Percentiles rank a stretch among this genome's conserved stretches.
Conservation (phyloP, 2,797 vertebrate genomes). For the Enteromius mattozi region DNA sequence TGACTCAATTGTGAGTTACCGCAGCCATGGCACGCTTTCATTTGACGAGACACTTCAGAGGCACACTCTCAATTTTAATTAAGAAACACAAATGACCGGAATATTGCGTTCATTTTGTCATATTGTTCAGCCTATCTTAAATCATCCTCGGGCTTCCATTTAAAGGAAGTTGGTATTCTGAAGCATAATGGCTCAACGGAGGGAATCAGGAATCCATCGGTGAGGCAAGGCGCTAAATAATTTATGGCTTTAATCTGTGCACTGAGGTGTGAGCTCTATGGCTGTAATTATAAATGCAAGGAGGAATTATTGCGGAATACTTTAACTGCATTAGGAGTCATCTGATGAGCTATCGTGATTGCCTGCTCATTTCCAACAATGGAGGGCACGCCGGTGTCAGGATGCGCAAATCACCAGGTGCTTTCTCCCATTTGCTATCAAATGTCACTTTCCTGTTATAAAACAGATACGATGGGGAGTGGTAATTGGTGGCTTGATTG, state of each 20-base stretch:
- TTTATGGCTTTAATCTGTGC: constrained; percentile 99
- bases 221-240: constrained; percentile 97
- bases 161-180: constrained; percentile 91
- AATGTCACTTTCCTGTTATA: constrained; percentile 96
- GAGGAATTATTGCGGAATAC: constrained; percentile 99
- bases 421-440: constrained; percentile 92
- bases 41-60: constrained; percentile 62
- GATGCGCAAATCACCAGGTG: constrained; percentile 92
- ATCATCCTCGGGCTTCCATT: constrained; percentile 78
- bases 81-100: constrained; percentile 68
- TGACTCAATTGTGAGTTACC: constrained; percentile 48
- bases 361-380: constrained; percentile 98
- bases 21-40: constrained; percentile 47
- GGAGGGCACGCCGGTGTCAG: constrained; percentile 98
- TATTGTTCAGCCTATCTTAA: constrained; percentile 69
- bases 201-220: constrained; percentile 92
- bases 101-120: constrained; percentile 58
- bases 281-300: constrained; percentile 99
- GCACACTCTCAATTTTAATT: constrained; percentile 63
- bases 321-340: constrained; percentile 99
- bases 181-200: constrained; percentile 92
- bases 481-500: constrained; percentile 85
- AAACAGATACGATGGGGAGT: constrained; percentile 84
- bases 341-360: constrained; percentile 99
- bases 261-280: constrained; percentile 99